Conservation (phyloP, 2,888 invertebrate genomes). For the Strigamia transsilvanica region DNA sequence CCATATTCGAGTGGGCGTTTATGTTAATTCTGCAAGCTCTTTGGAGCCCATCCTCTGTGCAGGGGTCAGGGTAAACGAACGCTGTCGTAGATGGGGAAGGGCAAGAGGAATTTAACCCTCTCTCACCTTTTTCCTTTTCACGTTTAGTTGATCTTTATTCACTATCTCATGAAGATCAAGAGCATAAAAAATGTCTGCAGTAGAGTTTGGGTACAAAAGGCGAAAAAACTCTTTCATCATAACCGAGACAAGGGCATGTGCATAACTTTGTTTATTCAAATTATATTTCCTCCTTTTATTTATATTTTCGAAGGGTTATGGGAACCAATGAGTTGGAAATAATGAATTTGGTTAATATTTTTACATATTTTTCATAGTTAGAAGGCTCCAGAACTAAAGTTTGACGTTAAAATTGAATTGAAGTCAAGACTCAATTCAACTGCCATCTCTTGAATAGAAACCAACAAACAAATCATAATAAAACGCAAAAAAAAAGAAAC, state of each 20-base stretch:
- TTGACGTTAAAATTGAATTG: too few species aligned
- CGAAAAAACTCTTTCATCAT: slow-evolving; percentile 31
- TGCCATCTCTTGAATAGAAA: too few species aligned
- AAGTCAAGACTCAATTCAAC: too few species aligned
- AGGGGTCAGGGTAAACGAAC: slow-evolving; percentile 41
- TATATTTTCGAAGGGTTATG: background rate
- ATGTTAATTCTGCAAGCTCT: slow-evolving; percentile 1
- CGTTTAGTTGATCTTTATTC: slow-evolving; percentile 28
- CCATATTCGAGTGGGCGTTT: slow-evolving; percentile 17
- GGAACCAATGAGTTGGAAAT: background rate
- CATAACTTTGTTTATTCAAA: background rate
- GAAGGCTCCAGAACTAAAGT: too few species aligned
- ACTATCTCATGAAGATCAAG: slow-evolving; percentile 37
- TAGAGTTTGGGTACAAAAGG: slow-evolving; percentile 18
- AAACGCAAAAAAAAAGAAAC: too few species aligned
- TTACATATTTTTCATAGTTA: background rate
- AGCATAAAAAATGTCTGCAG: slow-evolving; percentile 25
- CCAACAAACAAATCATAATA: too few species aligned
- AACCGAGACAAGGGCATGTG: slow-evolving; percentile 3
- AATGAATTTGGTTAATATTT: background rate
- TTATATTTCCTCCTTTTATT: slow-evolving; percentile 9
- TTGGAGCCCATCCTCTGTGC: slow-evolving; percentile 41
- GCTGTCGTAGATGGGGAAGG: slow-evolving; percentile 34
- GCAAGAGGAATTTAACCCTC: slow-evolving; percentile 35
- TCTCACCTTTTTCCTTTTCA: slow-evolving; percentile 42